These are phyloP conservation scores for Setipinna tenuifilis DNA, from an alignment of 2,797 vertebrate genomes.

Conservation along the genomic window DNA sequence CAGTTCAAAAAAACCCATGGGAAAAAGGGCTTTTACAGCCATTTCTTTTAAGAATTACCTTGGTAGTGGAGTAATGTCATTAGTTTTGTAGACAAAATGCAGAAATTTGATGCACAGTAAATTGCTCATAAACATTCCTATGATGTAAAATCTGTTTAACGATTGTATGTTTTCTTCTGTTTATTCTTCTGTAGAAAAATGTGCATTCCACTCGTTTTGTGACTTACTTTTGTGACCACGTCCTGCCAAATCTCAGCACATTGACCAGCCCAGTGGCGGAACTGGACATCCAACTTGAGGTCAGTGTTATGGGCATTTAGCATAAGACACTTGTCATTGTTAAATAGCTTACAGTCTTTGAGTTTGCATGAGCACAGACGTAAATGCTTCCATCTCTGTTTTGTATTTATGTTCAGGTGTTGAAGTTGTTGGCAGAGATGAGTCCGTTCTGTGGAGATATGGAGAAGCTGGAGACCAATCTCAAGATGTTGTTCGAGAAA, in stretches of 20 bases:
- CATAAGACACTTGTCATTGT: conserved; percentile 36
- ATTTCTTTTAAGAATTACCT: too few relatives aligned
- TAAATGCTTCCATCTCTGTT: not conserved
- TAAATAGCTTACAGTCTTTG: too few relatives aligned
- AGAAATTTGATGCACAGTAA: too few relatives aligned
- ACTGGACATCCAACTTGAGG: conserved; percentile 97
- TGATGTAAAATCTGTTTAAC: not conserved
- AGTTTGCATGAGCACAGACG: not conserved
- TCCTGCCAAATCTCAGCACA: conserved; percentile 91
- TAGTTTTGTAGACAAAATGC: too few relatives aligned
- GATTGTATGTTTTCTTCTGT: not conserved
- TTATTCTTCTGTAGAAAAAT: conserved; percentile 84
- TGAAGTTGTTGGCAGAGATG: conserved; percentile 98
- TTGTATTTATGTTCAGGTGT: conserved; percentile 76
- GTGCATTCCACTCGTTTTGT: conserved; percentile 98
- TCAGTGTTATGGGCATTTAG: conserved; percentile 56
- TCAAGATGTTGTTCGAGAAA: conserved; percentile 95
- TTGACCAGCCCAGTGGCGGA: conserved; percentile 92
- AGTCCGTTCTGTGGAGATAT: conserved; percentile 97
- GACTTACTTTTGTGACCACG: conserved; percentile 96
- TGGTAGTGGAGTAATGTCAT: too few relatives aligned
- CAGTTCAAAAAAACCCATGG: too few relatives aligned
- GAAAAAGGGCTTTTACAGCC: too few relatives aligned
- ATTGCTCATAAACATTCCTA: not conserved
- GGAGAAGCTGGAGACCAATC: conserved; percentile 96